Percentiles rank a stretch among this genome's conserved stretches.
phyloP scores from a whole-genome alignment of 2,888 invertebrate species.

The Trissonchulus sp. region DNA sequence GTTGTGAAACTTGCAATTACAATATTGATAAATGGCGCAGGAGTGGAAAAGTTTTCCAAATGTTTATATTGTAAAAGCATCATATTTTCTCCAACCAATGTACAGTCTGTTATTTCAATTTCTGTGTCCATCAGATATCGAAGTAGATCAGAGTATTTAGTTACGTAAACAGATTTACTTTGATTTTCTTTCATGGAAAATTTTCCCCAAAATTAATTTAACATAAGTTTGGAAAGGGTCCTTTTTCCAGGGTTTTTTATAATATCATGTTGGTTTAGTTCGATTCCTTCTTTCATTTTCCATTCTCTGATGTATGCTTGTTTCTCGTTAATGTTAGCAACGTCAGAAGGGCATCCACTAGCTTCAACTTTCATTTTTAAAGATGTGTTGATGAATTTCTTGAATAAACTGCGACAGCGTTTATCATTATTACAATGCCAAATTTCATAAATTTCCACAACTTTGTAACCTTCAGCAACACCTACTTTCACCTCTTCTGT shows the following conservation, averaged over 20 bases:
- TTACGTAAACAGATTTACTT: background rate
- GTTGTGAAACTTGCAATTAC: slow-evolving; percentile 52
- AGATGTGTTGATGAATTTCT: background rate
- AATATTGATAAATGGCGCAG: slow-evolving; percentile 39
- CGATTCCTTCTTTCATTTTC: slow-evolving; percentile 38
- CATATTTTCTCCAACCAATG: slow-evolving; percentile 28
- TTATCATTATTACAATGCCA: slow-evolving; percentile 38
- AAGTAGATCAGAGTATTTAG: background rate
- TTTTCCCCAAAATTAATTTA: no score
- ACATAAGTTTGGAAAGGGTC: slow-evolving; percentile 20
- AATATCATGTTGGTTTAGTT: slow-evolving; percentile 34
- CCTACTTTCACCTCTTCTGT: slow-evolving; percentile 40
- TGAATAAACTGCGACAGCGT: background rate
- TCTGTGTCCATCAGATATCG: slow-evolving; percentile 26
- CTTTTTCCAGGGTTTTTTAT: background rate
- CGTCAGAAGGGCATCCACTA: slow-evolving; percentile 40
- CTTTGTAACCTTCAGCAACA: background rate
- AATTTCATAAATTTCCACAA: slow-evolving; percentile 42
- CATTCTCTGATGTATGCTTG: slow-evolving; percentile 38
- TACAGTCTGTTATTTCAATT: slow-evolving; percentile 17
- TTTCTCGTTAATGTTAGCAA: slow-evolving; percentile 37
- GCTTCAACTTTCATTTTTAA: background rate
- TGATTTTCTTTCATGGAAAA: no score
- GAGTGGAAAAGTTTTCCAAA: slow-evolving; percentile 16
- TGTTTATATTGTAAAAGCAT: slow-evolving; percentile 12